Conservation (phyloP, 2,888 invertebrate species). For the Mylabris sibirica region DNA sequence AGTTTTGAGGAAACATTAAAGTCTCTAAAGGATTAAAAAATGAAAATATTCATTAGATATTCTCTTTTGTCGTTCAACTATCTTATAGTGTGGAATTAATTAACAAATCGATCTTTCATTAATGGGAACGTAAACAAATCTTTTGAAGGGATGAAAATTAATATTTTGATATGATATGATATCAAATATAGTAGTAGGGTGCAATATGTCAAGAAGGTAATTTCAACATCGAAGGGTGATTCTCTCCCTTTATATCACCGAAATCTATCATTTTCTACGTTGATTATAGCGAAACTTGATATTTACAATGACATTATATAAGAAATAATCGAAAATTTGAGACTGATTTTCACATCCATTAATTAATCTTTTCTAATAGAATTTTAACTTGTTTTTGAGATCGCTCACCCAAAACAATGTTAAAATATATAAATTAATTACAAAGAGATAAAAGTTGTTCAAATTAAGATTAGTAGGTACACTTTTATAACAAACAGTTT, state of each 20-base stretch:
- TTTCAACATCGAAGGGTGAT: background rate
- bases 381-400: background rate
- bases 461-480: no score
- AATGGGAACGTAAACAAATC: background rate
- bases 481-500: no score
- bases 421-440: background rate
- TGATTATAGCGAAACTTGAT: background rate
- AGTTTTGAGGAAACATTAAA: background rate
- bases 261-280: background rate
- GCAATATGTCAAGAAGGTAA: background rate
- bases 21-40: background rate
- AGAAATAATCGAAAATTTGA: background rate
- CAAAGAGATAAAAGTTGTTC: background rate
- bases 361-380: background rate
- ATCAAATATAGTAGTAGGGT: background rate
- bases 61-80: background rate
- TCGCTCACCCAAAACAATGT: background rate
- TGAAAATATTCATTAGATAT: background rate
- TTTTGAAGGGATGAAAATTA: background rate
- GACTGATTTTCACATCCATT: background rate
- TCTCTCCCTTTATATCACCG: background rate
- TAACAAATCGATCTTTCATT: background rate
- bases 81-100: no score
- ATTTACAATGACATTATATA: background rate
- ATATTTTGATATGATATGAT: slow-evolving; percentile 1